Base-by-base conservation (phyloP, 2,113 vertebrate species). In the Vidua chalybeata region DNA sequence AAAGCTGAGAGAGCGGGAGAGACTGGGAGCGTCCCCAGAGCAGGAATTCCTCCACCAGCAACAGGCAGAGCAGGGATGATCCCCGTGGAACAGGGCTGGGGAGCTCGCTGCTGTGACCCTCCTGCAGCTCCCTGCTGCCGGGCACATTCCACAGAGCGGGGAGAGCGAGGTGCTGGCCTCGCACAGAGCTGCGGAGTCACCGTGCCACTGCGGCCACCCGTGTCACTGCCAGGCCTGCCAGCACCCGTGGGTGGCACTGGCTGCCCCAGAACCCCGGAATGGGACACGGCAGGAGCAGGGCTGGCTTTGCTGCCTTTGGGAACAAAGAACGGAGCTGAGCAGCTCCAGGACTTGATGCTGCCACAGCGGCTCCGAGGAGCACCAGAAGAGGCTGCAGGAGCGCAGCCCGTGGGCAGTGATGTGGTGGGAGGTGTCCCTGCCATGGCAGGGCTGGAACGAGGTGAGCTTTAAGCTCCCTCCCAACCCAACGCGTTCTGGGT, bases 181-280 rank as follows among this genome's bases (percentile, higher is more conserved):
- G 89, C 19, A 3, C 15, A 2, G 30, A 22, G 79, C 79, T 15
- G 16, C 1, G 41, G 19, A 6, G 75, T 10, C 64, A 6, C 80
- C 33, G 20, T 15, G 52, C 8, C 62, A 14, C 72, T 14, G 2
- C 7, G 4, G 72, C 33, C 41, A 16, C 35, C 48, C 20, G 6
- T 21, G 68, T 9, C 49, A 1, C 35, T 4, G 49, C 2, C n/a
- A 12, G 46, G 12, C 61, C 51, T 43, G 39, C 22, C 79, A 3
- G 9, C 27, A 7, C 46, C 78, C 1, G 7, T 0, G 45, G 20
- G 33, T 0, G 11, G n/a, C 55, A 28, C 13, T 0, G 12, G 35
- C 79, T 9, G 61, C 24, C 55, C 54, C 52, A 5, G 9, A 45
- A 1, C 37, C 8, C 46, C 24, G 1, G 10, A 30, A 3, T 0